Evolutionary conservation across 2,888 invertebrate species (phyloP).

Genomic region (Xylota sylvarum): DNA sequence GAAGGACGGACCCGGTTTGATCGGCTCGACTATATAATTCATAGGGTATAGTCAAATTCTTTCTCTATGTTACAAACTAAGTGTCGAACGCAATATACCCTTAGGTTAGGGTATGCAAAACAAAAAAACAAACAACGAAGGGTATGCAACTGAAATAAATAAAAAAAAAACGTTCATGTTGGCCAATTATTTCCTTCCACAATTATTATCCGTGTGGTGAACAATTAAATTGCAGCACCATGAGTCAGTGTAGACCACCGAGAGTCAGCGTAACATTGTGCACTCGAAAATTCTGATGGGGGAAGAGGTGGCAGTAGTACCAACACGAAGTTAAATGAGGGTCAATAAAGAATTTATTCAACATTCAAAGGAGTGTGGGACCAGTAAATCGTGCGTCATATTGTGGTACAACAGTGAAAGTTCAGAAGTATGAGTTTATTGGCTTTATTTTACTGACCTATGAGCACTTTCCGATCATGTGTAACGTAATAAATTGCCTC

Average conservation of each 20-base stretch:
- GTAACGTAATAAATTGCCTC: not conserved
- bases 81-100: too few relatives aligned
- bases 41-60: too few relatives aligned
- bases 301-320: not conserved
- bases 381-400: slow-evolving; percentile 61
- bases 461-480: not conserved
- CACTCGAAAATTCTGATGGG: slow-evolving; percentile 50
- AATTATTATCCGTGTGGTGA: slow-evolving; percentile 72
- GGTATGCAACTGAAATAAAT: slow-evolving; percentile 53
- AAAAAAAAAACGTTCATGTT: slow-evolving; percentile 47
- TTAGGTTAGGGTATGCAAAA: not conserved
- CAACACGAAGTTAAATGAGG: slow-evolving; percentile 25
- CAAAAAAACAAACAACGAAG: slow-evolving; percentile 37
- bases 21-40: too few relatives aligned
- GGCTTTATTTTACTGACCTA: slow-evolving; percentile 21
- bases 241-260: slow-evolving; percentile 65
- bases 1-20: too few relatives aligned
- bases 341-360: slow-evolving; percentile 44
- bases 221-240: slow-evolving; percentile 75
- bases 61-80: too few relatives aligned
- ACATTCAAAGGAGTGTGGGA: slow-evolving; percentile 36
- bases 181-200: slow-evolving; percentile 75
- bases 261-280: slow-evolving; percentile 56
- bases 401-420: slow-evolving; percentile 44
- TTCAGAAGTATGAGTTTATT: slow-evolving; percentile 22